A percentile compares a stretch with the other conserved stretches of the same genome.
These are phyloP conservation scores for Cydia pomonella DNA, from an alignment of 1,140 invertebrate genomes.

Conservation along the genomic window DNA sequence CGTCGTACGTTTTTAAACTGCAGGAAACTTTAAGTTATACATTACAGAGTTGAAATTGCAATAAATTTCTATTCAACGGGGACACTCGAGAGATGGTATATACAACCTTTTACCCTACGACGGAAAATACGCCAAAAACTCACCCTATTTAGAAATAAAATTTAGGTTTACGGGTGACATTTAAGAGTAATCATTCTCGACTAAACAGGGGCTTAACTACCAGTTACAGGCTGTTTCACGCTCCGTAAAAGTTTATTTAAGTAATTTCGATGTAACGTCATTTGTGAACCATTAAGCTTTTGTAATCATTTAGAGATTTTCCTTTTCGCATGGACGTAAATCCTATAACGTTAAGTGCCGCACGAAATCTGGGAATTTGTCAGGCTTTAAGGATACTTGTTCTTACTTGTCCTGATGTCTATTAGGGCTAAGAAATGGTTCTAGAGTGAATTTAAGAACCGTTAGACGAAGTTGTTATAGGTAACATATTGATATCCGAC, in stretches of 20 bases:
- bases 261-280: slow-evolving; percentile 18
- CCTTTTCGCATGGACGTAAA: slow-evolving; percentile 14
- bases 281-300: slow-evolving; percentile 4
- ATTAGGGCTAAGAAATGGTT: neutral
- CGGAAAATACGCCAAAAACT: neutral
- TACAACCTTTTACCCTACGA: neutral
- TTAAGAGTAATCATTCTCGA: slow-evolving; percentile 15
- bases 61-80: too few species aligned
- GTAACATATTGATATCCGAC: neutral
- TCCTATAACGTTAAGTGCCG: slow-evolving; percentile 9
- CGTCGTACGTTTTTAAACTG: too few species aligned
- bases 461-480: neutral
- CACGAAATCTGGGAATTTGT: neutral
- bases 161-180: slow-evolving; percentile 8
- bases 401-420: neutral
- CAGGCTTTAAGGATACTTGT: neutral
- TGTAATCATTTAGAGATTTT: slow-evolving; percentile 9
- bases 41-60: too few species aligned
- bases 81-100: neutral
- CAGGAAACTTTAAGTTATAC: too few species aligned
- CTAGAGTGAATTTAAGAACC: neutral
- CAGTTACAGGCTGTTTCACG: slow-evolving; percentile 26
- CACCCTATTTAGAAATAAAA: neutral
- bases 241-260: slow-evolving; percentile 17
- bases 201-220: slow-evolving; percentile 18